Conservation (phyloP, 2,888 invertebrate genomes). For the Drosophila austrosaltans region DNA sequence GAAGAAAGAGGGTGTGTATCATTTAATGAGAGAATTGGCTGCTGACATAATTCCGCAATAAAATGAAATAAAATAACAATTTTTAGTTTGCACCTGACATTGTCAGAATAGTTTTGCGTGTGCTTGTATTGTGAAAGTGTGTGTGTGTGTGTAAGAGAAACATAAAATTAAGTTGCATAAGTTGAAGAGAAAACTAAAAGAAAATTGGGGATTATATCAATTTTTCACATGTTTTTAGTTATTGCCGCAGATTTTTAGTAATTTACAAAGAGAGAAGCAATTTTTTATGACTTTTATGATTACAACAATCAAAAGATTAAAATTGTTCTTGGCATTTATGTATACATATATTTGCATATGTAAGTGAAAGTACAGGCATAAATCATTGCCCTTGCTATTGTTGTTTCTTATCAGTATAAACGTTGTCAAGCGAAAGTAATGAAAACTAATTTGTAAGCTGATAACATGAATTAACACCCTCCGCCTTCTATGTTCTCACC, state of each 20-base stretch:
- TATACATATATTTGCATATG: no score
- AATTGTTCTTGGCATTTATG: background rate
- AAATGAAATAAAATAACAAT: conserved; percentile 32
- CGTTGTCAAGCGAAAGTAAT: background rate
- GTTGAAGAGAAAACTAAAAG: conserved; percentile 39
- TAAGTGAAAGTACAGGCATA: conserved; percentile 1
- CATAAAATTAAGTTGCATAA: conserved; percentile 68
- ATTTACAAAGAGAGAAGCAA: no score
- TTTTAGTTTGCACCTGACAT: conserved; percentile 74
- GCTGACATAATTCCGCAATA: conserved; percentile 66
- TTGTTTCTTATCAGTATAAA: background rate
- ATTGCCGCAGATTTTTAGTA: no score
- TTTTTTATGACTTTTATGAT: no score
- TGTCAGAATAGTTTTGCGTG: conserved; percentile 49
- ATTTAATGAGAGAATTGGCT: conserved; percentile 10
- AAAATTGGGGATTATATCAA: background rate
- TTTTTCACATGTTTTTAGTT: background rate
- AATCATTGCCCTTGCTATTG: conserved; percentile 1
- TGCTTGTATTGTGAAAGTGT: background rate
- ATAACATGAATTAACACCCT: background rate
- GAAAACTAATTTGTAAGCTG: conserved; percentile 2
- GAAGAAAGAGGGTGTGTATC: conserved; percentile 1
- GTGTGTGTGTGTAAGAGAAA: background rate
- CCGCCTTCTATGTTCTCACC: background rate
- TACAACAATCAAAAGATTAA: no score